Base-by-base conservation (phyloP, 2,888 invertebrate genomes). In the Agrotis segetum region DNA sequence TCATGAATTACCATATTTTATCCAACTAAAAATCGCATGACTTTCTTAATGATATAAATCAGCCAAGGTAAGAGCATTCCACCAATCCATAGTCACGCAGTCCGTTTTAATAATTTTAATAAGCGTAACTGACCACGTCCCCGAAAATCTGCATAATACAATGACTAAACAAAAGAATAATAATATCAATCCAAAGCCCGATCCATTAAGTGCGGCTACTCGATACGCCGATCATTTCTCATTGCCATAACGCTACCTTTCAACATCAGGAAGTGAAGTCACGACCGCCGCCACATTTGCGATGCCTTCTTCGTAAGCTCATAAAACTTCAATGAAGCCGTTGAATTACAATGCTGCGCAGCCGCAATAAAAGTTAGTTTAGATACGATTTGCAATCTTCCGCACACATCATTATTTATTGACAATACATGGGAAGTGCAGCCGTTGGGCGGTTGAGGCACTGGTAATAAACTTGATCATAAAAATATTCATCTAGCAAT, bases 301-400 rank as follows among this genome's bases (percentile, higher is more conserved):
- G 88, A 94, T 94, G 93, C 95, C 93, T 93, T 92, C 93, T 92
- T 91, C 89, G 94, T 92, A 91, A 91, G 87, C 91, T 92, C 91
- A 92, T 95, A 94, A 95, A 95, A 95, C 92, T 93, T 95, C 95
- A 95, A 94, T 94, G 88, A 91, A 89, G 90, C 94, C 95, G 93
- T 92, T 89, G 92, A 92, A 95, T 95, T 93, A 91, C 89, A 94
- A 95, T 94, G 92, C 92, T 88, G 82, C 71, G 81, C 81, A 79
- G 88, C 81, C 84, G 88, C 89, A 88, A 90, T 92, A 92, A 91
- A 92, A 92, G 88, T 88, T 89, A 88, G 91, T 92, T 91, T 88
- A 92, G 88, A 90, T 89, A 90, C 90, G 81, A 91, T 92, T 91
- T 86, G 92, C 92, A 89, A 92, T 92, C 90, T 90, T 86, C 86